Base-by-base conservation (phyloP, 2,888 invertebrate species). In the Griposia aprilina region DNA sequence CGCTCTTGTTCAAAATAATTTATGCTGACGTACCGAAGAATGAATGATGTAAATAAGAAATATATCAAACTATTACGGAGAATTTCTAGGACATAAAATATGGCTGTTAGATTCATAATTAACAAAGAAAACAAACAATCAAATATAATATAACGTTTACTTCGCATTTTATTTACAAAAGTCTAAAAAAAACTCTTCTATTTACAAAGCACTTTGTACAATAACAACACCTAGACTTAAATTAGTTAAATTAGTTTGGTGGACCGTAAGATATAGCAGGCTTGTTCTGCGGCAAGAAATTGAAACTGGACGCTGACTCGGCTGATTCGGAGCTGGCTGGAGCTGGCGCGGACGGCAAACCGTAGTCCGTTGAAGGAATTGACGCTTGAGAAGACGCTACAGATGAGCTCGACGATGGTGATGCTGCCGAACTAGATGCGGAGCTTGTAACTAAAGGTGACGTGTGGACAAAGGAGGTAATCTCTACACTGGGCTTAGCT, bases 401-500 rank as follows among this genome's bases (percentile, higher is more conserved):
- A 15, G 90, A 88, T 3, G 85, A 78, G 45, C 45, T 45, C 45
- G 45, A 45, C 45, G 45, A 45, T 45, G 41, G 7, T 30, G 89
- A 87, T 57, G 83, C 78, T 48, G 72, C 69, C 11, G 80, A 87
- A 59, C 82, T 89, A 65, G 82, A 85, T 55, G 82, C 81, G 36
- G 88, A 80, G 63, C 81, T 70, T 52, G 83, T 78, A 36, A 71
- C 78, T 70, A 90, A 52, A 17, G 94, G 94, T 5, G 96, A 94
- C 57, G 91, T 93, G n/a, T 97, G 96, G 2, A 94, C 93, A 78
- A 96, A 97, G 0, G 97, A 96, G 10, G 95, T 91, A 72, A 97
- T 86, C 88, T 97, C 97, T n/a, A 96, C 89, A 81, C 97, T 97
- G 0, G 96, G 96, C 80, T 91, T 93, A 3, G 94, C 96, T 75